A percentile compares a stretch with the other conserved stretches of the same genome.
phyloP scores from a whole-genome alignment of 2,888 invertebrate species.

The Netelia virgata region DNA sequence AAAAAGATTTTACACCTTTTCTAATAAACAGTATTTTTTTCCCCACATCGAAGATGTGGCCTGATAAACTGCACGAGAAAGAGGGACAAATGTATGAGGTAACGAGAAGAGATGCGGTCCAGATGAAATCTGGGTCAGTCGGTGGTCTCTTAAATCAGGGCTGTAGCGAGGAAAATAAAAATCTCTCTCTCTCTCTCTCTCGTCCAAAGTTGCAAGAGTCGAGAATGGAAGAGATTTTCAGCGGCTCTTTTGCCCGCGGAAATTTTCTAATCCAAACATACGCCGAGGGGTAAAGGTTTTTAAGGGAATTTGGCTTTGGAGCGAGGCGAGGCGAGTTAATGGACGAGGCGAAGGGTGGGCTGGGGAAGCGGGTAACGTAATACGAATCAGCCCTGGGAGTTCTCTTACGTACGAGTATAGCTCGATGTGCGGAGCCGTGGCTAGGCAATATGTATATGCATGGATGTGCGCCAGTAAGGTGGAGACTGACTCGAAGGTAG shows the following conservation, averaged over 20 bases:
- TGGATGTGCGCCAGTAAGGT: slow-evolving; percentile 3
- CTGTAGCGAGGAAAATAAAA: slow-evolving; percentile 14
- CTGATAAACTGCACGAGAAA: slow-evolving; percentile 23
- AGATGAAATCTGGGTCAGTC: slow-evolving; percentile 45
- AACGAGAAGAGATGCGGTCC: background rate
- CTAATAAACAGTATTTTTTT: slow-evolving; percentile 17
- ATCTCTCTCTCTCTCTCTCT: background rate
- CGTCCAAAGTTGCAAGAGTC: slow-evolving; percentile 2
- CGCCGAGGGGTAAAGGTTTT: slow-evolving; percentile 6
- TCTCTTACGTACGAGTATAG: background rate
- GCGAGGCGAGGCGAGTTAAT: background rate
- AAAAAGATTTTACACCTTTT: background rate
- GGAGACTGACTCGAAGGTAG: slow-evolving; percentile 8
- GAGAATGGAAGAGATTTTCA: slow-evolving; percentile 12
- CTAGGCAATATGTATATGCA: slow-evolving; percentile 13
- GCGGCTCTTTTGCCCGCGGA: background rate
- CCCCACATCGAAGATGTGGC: slow-evolving; percentile 7
- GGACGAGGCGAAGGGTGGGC: background rate
- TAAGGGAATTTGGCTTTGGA: background rate
- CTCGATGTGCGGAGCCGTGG: background rate
- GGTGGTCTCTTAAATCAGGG: slow-evolving; percentile 6
- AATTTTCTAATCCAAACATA: slow-evolving; percentile 15
- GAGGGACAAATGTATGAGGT: background rate
- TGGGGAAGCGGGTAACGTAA: slow-evolving; percentile 4
- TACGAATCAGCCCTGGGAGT: slow-evolving; percentile 48